Evolutionary conservation across 1,140 invertebrate genomes (phyloP), one percentile per base, ranked within the genome.

Genomic region (Pseudomyrmex pallidus): DNA sequence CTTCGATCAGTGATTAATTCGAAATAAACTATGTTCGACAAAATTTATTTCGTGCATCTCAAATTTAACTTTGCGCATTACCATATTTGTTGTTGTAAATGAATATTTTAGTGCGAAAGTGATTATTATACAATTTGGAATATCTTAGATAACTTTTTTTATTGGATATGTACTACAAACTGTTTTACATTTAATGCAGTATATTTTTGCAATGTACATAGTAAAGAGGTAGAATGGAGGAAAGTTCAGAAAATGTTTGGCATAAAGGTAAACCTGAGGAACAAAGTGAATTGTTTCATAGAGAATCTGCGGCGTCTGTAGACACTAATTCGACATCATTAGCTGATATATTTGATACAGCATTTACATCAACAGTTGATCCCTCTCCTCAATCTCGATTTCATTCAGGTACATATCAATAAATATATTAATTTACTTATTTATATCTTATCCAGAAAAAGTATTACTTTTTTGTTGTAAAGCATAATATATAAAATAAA

Each of bases 311-410:
- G 46, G 87, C 88, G 15, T 91, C 93, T 46, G 90, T 94, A 64
- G 94, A 94, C 68, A 91, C 90, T 13, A 93, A 91, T 85, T 93
- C 94, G 15, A 95, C 94, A 57, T 95, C 94, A 9, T 87, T 95
- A 73, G 95, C 93, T 64, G 94, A 95, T 90, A 95, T 95, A 87
- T 94, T 95, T 89, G 94, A 95, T 87, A 95, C 95, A 66, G 95
- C 95, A 74, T 95, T 95, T 89, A 93, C 94, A 48, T 95, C 95
- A 44, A 95, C 94, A n/a, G 94, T 94, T 57, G 94, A 95, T 91
- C 93, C 92, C 66, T 87, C 93, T 64, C 91, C 94, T 1, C 92
- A 94, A 89, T 87, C 90, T 61, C 91, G 94, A 76, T 95, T 92
- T 91, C 85, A 91, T 84, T 86, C 93, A 89, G 93, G 94, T 95